Conservation (phyloP, 1,140 invertebrate genomes). For the Trichogramma pretiosum region DNA sequence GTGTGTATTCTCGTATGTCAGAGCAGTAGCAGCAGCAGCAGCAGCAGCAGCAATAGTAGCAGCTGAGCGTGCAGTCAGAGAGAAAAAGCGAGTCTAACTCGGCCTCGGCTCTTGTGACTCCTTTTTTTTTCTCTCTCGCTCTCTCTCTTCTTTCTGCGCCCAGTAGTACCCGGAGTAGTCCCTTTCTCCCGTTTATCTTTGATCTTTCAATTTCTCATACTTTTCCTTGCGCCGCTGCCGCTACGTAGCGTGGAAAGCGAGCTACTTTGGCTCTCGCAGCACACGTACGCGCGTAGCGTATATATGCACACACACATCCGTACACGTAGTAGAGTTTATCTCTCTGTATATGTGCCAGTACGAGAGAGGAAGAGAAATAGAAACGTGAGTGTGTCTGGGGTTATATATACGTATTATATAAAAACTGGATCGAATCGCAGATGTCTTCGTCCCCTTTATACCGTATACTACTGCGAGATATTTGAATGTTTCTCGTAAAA, state of each 20-base stretch:
- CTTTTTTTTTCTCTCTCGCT: background rate
- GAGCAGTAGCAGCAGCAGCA: background rate
- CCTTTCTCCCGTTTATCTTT: conserved; percentile 27
- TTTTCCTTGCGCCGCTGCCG: no score
- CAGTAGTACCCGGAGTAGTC: no score
- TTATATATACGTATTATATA: no score
- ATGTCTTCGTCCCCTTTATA: background rate
- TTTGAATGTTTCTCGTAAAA: no score
- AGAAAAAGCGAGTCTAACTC: conserved; percentile 30
- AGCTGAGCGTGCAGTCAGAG: conserved; percentile 4
- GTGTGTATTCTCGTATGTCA: conserved; percentile 36
- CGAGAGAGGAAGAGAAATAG: background rate
- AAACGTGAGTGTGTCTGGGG: no score
- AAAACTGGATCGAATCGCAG: no score
- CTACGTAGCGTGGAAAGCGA: no score
- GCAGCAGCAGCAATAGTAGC: no score
- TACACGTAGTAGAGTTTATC: conserved; percentile 5
- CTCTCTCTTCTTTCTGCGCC: background rate
- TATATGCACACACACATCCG: conserved; percentile 14
- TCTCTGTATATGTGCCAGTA: conserved; percentile 2
- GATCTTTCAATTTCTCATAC: conserved; percentile 43
- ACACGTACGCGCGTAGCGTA: no score
- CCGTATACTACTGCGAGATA: background rate
- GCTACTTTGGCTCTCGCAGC: no score
- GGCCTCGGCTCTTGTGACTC: conserved; percentile 36